Evolutionary conservation across 2,797 vertebrate genomes (phyloP).

Genomic region (Pempheris klunzingeri): DNA sequence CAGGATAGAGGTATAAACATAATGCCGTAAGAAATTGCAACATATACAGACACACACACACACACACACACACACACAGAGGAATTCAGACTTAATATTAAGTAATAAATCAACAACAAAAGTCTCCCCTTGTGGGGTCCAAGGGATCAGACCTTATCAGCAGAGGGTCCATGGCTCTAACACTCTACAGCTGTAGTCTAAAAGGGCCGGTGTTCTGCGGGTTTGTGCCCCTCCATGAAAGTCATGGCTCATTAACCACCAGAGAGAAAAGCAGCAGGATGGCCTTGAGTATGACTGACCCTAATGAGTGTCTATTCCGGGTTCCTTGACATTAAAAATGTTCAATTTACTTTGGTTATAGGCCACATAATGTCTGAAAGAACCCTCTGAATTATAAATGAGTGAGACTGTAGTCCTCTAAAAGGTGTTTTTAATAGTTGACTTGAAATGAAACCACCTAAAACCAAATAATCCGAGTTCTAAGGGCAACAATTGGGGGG

Average conservation of each 20-base stretch:
- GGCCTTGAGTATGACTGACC: neutral
- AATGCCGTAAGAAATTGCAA: neutral
- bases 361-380: constrained; percentile 8
- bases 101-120: constrained; percentile 10
- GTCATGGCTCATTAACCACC: constrained; percentile 31
- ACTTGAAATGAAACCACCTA: neutral
- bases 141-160: constrained; percentile 8
- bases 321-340: constrained; percentile 23
- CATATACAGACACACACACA: neutral
- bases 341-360: neutral
- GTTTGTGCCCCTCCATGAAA: constrained; percentile 16
- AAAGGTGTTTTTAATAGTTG: neutral
- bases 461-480: neutral
- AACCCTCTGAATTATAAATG: constrained; percentile 10
- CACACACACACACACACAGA: neutral
- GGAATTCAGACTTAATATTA: neutral
- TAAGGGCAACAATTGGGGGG: neutral
- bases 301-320: constrained; percentile 28
- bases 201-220: neutral
- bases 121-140: constrained; percentile 1
- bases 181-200: neutral
- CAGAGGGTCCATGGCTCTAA: neutral
- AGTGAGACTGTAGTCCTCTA: neutral
- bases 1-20: neutral
- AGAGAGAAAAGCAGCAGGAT: constrained; percentile 23